Evolutionary conservation across 1,140 invertebrate genomes (phyloP).

Genomic region (Drosophila orena): DNA sequence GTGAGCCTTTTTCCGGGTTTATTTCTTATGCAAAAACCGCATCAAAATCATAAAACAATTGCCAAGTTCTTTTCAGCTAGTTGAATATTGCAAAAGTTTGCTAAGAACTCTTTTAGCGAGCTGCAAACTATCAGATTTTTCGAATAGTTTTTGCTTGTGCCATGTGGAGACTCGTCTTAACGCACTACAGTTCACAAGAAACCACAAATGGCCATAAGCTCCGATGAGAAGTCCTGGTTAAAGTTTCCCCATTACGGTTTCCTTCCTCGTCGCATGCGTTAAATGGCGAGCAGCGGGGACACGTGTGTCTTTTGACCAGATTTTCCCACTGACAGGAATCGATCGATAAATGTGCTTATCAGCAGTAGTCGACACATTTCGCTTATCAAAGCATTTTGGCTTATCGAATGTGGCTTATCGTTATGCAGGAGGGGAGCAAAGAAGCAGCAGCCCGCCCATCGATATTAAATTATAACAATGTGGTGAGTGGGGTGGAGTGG

Average conservation of each 20-base stretch:
- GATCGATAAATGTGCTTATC: slow-evolving; percentile 80
- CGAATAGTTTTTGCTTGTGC: background rate
- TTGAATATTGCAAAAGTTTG: slow-evolving; percentile 21
- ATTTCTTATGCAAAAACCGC: slow-evolving; percentile 64
- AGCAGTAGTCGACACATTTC: slow-evolving; percentile 61
- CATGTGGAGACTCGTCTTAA: slow-evolving; percentile 7
- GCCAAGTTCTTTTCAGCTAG: slow-evolving; percentile 17
- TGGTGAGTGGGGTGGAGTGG: slow-evolving; percentile 33
- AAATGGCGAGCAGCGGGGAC: slow-evolving; percentile 19
- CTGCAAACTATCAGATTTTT: background rate
- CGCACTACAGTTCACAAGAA: background rate
- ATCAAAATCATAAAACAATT: slow-evolving; percentile 46
- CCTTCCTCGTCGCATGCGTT: slow-evolving; percentile 6
- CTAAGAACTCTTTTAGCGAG: background rate
- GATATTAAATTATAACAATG: slow-evolving; percentile 76
- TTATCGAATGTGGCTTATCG: slow-evolving; percentile 56
- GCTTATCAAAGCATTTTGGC: slow-evolving; percentile 74
- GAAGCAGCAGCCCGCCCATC: slow-evolving; percentile 18
- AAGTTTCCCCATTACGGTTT: slow-evolving; percentile 26
- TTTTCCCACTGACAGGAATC: slow-evolving; percentile 34
- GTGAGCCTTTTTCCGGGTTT: slow-evolving; percentile 48
- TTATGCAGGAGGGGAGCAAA: slow-evolving; percentile 1
- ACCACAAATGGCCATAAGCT: background rate
- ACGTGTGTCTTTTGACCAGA: slow-evolving; percentile 37
- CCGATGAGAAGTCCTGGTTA: background rate